Conservation (phyloP, 2,888 invertebrate genomes). For the Tetropium fuscum region DNA sequence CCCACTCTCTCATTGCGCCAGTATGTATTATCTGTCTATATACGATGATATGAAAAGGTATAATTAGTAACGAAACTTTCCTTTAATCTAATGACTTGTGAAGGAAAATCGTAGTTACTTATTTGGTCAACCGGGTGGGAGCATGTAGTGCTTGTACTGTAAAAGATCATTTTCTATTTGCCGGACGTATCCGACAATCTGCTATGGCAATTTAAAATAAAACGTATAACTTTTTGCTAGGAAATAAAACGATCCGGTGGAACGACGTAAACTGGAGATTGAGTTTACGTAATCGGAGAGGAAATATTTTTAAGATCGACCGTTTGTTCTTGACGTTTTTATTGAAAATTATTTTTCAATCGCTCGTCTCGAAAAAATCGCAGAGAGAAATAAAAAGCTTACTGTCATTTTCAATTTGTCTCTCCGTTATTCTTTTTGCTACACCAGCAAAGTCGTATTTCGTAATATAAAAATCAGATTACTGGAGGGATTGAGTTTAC, state of each 20-base stretch:
- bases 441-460: conserved; percentile 44
- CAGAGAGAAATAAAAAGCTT: conserved; percentile 52
- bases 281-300: conserved; percentile 51
- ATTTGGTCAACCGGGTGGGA: no score
- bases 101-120: no score
- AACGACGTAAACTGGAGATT: conserved; percentile 35
- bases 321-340: conserved; percentile 61
- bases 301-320: conserved; percentile 57
- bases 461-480: conserved; percentile 49
- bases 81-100: no score
- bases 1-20: no score
- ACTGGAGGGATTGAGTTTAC: conserved; percentile 40
- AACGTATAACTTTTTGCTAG: conserved; percentile 18
- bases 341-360: conserved; percentile 56
- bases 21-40: no score
- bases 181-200: conserved; percentile 3
- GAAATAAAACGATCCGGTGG: conserved; percentile 16
- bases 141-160: neutral
- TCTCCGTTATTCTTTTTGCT: conserved; percentile 49
- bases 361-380: conserved; percentile 33
- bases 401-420: conserved; percentile 60
- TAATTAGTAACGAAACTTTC: no score
- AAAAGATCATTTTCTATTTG: neutral
- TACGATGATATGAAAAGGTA: no score
- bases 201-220: conserved; percentile 15